Evolutionary conservation across 1,140 invertebrate genomes (phyloP), one percentile per base, ranked within the genome.

Genomic region (Zaprionus capensis): DNA sequence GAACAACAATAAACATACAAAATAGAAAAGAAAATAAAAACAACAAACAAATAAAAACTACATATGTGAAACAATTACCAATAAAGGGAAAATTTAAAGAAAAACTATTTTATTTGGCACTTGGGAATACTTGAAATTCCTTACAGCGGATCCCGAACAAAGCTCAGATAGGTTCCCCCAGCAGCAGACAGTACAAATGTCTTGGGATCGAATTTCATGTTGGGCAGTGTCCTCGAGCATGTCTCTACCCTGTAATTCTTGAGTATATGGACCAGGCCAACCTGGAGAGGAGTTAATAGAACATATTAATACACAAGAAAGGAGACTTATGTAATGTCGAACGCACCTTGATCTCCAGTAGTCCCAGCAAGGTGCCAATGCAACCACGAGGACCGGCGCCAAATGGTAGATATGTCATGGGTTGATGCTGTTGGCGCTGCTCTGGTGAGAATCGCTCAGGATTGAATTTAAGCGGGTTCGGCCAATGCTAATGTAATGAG

Each of bases 311-410:
- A 7, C 15, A 6, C 12, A 34, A 6, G 7, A 5, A 15, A 0
- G n/a, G n/a, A 44, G 7, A 17, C 36, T 62, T 14, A 28, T 4
- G 11, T 5, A 24, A 22, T 34, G 0, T 11, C 4, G 9, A 31
- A 44, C 2, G 0, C 14, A 73, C 71, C 93, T 96, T 96, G 0
- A 94, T 94, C 87, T 96, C 94, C 79, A 96, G 74, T 5, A 95
- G 85, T 5, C 95, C 96, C 68, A 97, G 95, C 51, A 95, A 91
- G 78, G 88, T 86, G 77, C 94, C 94, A 65, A 95, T 94, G 69
- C 94, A 95, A 61, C 93, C 94, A 12, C 94, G 88, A 0, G 93
- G 92, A 11, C 94, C 94, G 7, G 81, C 82, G 6, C 92, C 91
- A 83, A 93, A 93, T 0, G 93, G 92, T 7, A 93, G 57, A 84